Conservation (phyloP, 2,797 vertebrate species). For the Poecilia wingei region DNA sequence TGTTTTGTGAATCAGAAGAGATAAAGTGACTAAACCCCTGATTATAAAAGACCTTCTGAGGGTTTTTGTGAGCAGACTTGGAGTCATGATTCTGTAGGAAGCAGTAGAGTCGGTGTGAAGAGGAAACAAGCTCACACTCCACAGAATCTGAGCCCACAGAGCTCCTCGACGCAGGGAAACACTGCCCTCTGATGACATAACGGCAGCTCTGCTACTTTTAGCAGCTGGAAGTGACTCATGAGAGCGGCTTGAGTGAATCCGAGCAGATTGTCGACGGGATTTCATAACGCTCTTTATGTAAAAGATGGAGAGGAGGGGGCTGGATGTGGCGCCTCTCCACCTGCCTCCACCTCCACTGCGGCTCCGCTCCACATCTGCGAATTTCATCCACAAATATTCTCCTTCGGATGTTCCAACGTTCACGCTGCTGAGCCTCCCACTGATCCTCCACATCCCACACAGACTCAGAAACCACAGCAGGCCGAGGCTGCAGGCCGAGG, state of each 20-base stretch:
- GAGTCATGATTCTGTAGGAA: conserved; percentile 2
- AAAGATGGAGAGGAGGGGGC: conserved; percentile 24
- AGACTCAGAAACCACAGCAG: background rate
- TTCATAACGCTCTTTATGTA: conserved; percentile 62
- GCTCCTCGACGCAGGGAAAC: conserved; percentile 7
- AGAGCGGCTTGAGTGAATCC: conserved; percentile 28
- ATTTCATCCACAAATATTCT: conserved; percentile 9
- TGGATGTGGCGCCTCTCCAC: conserved; percentile 20
- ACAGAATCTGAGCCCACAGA: conserved; percentile 19
- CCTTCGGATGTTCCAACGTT: conserved; percentile 14
- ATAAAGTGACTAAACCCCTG: background rate
- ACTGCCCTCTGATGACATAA: conserved; percentile 50
- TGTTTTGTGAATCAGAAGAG: background rate
- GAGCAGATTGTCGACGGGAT: conserved; percentile 30
- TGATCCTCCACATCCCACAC: conserved; percentile 1
- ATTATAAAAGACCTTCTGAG: background rate
- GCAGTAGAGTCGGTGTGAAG: background rate
- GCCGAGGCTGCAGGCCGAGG: background rate
- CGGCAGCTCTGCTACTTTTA: conserved; percentile 32
- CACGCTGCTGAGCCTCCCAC: background rate
- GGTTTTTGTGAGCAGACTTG: background rate
- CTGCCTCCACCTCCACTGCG: conserved; percentile 32
- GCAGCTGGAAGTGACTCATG: conserved; percentile 61
- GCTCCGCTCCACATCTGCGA: conserved; percentile 34
- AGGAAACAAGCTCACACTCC: conserved; percentile 2